Percentiles rank a stretch among this genome's conserved stretches.
Conservation (phyloP, 2,888 invertebrate genomes). For the Barypeithes pellucidus region DNA sequence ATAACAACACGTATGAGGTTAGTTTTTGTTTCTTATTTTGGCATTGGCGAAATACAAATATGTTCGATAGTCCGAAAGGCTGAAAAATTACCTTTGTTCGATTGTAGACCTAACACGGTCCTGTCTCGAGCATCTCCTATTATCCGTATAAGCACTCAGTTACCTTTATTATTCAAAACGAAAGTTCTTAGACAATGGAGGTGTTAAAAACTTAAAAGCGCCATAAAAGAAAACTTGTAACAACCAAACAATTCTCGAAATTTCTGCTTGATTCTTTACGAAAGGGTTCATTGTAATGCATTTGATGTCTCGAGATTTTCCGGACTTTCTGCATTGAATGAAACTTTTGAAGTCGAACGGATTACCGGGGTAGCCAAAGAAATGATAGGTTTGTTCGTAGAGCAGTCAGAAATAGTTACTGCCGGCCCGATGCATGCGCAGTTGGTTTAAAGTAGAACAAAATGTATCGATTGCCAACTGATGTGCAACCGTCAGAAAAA, state of each 20-base stretch:
- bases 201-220: conserved; percentile 32
- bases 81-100: not conserved
- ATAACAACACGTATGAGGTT: too few relatives aligned
- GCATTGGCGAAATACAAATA: too few relatives aligned
- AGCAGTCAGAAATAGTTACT: too few relatives aligned
- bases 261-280: conserved; percentile 21
- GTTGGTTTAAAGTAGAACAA: too few relatives aligned
- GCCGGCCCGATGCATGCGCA: too few relatives aligned
- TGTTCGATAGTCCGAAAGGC: too few relatives aligned
- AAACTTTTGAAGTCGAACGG: not conserved
- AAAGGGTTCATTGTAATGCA: conserved; percentile 25
- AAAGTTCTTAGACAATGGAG: conserved; percentile 24
- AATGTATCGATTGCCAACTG: too few relatives aligned
- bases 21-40: too few relatives aligned
- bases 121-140: not conserved
- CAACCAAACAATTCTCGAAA: conserved; percentile 23
- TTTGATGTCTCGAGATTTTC: conserved; percentile 23
- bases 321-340: conserved; percentile 13
- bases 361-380: conserved; percentile 15
- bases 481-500: too few relatives aligned
- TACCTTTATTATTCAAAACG: conserved; percentile 16
- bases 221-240: conserved; percentile 17
- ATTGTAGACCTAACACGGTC: too few relatives aligned
- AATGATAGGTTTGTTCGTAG: too few relatives aligned
- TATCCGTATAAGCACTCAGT: conserved; percentile 8